A percentile compares a stretch with the other conserved stretches of the same genome.
Conservation (phyloP, 2,888 invertebrate genomes). For the Tryphoninae sp. region DNA sequence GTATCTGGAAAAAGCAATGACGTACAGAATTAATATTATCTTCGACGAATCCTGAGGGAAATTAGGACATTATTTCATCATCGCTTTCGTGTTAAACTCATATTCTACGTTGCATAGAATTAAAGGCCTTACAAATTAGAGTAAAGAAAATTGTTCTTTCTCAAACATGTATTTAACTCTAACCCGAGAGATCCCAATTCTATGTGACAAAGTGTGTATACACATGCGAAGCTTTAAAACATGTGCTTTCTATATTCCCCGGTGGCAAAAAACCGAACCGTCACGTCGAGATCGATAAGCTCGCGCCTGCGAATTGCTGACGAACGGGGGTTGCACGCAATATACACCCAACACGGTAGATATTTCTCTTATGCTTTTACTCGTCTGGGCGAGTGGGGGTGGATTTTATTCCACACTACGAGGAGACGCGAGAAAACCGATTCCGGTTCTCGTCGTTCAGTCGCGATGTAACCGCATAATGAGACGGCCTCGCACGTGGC, state of each 20-base stretch:
- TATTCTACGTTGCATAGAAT: neutral
- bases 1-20: neutral
- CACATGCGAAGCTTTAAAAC: slow-evolving; percentile 6
- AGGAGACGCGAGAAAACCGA: slow-evolving; percentile 44
- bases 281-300: slow-evolving; percentile 73
- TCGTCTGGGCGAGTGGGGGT: slow-evolving; percentile 44
- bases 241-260: slow-evolving; percentile 29
- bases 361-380: slow-evolving; percentile 20
- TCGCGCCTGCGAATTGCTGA: slow-evolving; percentile 73
- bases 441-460: slow-evolving; percentile 72
- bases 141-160: no score
- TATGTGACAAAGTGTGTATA: neutral
- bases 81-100: neutral
- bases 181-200: neutral
- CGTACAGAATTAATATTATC: neutral
- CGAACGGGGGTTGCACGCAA: slow-evolving; percentile 41
- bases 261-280: slow-evolving; percentile 21
- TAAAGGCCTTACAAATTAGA: no score
- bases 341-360: slow-evolving; percentile 1
- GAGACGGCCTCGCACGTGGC: slow-evolving; percentile 78
- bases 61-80: neutral
- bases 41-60: neutral
- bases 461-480: slow-evolving; percentile 81
- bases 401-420: slow-evolving; percentile 37
- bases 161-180: neutral